Evolutionary conservation across 2,888 invertebrate genomes (phyloP), one percentile per base, ranked within the genome.

Genomic region (Caenorhabditis drosophilae): DNA sequence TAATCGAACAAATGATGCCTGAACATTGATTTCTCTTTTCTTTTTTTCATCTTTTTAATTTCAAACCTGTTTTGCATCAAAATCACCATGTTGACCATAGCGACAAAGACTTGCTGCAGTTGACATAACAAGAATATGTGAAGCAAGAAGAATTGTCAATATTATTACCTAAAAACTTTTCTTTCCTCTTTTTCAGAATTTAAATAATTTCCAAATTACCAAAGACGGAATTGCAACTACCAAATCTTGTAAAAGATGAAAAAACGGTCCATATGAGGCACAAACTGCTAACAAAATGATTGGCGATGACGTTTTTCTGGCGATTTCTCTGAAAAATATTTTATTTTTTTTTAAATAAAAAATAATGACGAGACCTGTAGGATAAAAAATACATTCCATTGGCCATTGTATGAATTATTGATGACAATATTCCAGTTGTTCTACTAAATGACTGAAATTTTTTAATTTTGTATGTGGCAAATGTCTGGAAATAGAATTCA

Each of bases 161-260:
- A 61, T 56, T 18, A 47, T 45, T 12, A 51, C 51, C 4, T 51
- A 38, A 35, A 55, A 16, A 38, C n/a, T 16, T n/a, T 4, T n/a
- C 7, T 6, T 18, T 38, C 7, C n/a, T 38, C 12, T 31, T 31
- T 31, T 31, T 31, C 31, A 31, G 31, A 31, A 9, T 31, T 31
- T 31, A 31, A 31, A 31, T 9, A 31, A 31, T 31, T 31, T 31
- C 31, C 6, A 12, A 31, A 31, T 31, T 31, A 47, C 34, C 20
- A 47, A 23, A n/a, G 4, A 64, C 11, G 63, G 63, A 36, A 64
- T 64, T 2, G 63, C 63, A n/a, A 64, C 63, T 18, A 64, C 47
- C 15, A 64, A 50, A 36, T 64, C 63, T 25, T 64, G 58, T 23
- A 64, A 42, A 22, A 64, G 49, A 22, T 58, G 38, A 42, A 64